phyloP scores from a whole-genome alignment of 2,113 vertebrate genomes.

The Meleagris gallopavo region DNA sequence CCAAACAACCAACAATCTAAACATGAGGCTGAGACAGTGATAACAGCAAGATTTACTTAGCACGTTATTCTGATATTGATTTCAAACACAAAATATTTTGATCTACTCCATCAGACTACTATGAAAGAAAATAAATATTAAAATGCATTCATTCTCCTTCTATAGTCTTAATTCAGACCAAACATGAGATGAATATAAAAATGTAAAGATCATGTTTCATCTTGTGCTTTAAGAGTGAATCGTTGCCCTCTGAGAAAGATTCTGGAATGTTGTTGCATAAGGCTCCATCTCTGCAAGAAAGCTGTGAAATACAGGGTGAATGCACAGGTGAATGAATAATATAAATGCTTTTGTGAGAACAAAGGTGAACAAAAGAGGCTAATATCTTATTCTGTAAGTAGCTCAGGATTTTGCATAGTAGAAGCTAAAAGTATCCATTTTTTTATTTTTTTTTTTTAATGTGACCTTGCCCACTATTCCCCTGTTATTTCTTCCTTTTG shows the following conservation, averaged over 20 bases:
- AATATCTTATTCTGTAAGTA: not conserved
- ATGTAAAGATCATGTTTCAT: not conserved
- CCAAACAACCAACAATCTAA: not conserved
- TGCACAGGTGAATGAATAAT: not conserved
- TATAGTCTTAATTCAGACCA: not conserved
- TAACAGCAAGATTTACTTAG: not conserved
- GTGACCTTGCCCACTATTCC: not conserved
- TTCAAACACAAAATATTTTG: not conserved
- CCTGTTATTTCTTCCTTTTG: not conserved
- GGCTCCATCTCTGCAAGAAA: not conserved
- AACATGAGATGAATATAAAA: not conserved
- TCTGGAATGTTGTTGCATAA: not conserved
- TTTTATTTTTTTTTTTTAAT: too few species aligned
- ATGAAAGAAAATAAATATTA: not conserved
- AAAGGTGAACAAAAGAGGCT: not conserved
- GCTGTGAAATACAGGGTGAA: not conserved
- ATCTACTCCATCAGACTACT: not conserved
- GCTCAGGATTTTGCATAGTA: not conserved
- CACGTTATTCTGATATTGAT: not conserved
- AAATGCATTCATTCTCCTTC: not conserved
- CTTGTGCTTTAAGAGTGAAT: not conserved
- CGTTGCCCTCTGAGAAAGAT: not conserved
- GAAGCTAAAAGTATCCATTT: not conserved
- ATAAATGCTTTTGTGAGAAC: not conserved
- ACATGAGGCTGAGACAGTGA: not conserved